Conservation (phyloP, 2,113 vertebrate species). For the Natator depressus region DNA sequence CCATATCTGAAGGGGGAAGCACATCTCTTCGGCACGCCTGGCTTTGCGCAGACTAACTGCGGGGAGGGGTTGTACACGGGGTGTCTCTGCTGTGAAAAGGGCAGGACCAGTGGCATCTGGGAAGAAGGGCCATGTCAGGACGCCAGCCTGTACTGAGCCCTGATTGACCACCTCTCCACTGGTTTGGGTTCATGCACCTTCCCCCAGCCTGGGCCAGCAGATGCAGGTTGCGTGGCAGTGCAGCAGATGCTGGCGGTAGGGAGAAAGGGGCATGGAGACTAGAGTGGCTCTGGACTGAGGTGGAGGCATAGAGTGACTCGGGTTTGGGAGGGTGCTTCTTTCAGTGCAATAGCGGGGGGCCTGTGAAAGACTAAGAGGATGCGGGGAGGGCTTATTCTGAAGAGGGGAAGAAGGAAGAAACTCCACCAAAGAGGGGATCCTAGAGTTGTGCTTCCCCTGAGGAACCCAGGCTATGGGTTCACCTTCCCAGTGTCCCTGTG, state of each 20-base stretch:
- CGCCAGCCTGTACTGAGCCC: background rate
- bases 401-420: too few species aligned
- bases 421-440: background rate
- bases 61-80: background rate
- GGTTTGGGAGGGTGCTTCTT: background rate
- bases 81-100: background rate
- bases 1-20: background rate
- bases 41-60: background rate
- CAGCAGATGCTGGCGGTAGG: background rate
- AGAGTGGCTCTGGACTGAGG: background rate
- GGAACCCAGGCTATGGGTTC: too few species aligned
- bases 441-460: background rate
- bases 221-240: background rate
- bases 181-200: background rate
- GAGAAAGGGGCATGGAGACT: background rate
- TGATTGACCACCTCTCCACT: background rate
- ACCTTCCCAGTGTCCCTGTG: background rate
- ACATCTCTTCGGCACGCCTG: background rate
- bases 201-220: background rate
- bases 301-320: background rate
- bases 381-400: too few species aligned
- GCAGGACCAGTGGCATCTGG: background rate
- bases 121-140: background rate
- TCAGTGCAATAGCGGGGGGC: background rate
- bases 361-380: background rate